Percentiles rank a stretch among this genome's conserved stretches.
These are phyloP conservation scores for Gryllus longicercus DNA, from an alignment of 2,888 invertebrate genomes.

Conservation along the genomic window DNA sequence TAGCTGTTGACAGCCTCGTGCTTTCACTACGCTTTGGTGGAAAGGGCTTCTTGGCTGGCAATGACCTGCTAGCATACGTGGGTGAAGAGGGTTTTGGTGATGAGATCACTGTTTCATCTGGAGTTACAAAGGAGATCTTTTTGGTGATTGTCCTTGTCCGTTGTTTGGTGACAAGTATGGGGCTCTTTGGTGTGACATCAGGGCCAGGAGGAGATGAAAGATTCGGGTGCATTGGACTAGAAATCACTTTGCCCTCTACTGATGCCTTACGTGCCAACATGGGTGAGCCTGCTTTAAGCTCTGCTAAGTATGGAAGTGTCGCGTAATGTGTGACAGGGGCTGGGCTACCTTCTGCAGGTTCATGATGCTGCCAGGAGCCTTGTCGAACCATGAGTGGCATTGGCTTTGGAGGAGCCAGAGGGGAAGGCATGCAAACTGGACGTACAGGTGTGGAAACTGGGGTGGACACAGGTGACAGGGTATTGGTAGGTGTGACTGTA, in stretches of 20 bases:
- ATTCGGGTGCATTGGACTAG: slow-evolving; percentile 29
- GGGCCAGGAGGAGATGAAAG: slow-evolving; percentile 43
- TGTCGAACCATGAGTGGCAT: slow-evolving; percentile 37
- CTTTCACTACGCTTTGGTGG: slow-evolving; percentile 75
- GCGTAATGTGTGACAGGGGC: slow-evolving; percentile 30
- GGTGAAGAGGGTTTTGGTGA: slow-evolving; percentile 30
- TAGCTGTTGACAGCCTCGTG: slow-evolving; percentile 53
- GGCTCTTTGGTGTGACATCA: slow-evolving; percentile 55
- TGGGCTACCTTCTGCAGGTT: slow-evolving; percentile 4
- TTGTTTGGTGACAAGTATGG: slow-evolving; percentile 52
- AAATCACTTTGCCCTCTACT: slow-evolving; percentile 11
- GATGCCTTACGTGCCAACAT: slow-evolving; percentile 32
- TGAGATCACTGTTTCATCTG: slow-evolving; percentile 31
- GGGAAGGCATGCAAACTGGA: slow-evolving; percentile 39
- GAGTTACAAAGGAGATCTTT: slow-evolving; percentile 61
- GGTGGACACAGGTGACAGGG: slow-evolving; percentile 45
- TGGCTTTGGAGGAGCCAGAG: slow-evolving; percentile 37
- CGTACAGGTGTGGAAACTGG: slow-evolving; percentile 45
- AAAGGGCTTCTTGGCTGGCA: slow-evolving; percentile 63
- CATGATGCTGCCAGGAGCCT: slow-evolving; percentile 42
- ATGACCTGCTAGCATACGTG: slow-evolving; percentile 42
- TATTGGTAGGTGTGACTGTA: slow-evolving; percentile 42
- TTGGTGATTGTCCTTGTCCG: slow-evolving; percentile 55
- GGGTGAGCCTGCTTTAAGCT: slow-evolving; percentile 52
- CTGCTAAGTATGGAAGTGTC: slow-evolving; percentile 54